phyloP scores from a whole-genome alignment of 2,113 vertebrate species.

The Ceratotherium simum region DNA sequence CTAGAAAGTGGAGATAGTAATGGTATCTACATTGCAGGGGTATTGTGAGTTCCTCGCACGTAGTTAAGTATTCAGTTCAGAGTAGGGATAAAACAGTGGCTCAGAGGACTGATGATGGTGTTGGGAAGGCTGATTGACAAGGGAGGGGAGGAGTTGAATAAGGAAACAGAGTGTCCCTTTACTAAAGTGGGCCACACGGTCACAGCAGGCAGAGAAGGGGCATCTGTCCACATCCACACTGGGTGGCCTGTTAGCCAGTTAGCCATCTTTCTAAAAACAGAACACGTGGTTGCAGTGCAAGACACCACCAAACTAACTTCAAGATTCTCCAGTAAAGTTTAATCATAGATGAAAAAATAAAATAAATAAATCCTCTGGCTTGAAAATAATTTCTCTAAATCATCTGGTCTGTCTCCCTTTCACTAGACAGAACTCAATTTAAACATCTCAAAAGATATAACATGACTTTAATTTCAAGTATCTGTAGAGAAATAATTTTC shows the following conservation, averaged over 20 bases:
- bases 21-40: background rate
- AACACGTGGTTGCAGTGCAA: background rate
- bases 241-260: background rate
- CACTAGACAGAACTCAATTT: background rate
- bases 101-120: background rate
- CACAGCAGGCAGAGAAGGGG: background rate
- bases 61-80: background rate
- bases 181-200: background rate
- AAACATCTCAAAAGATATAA: background rate
- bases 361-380: background rate
- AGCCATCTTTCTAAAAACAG: conserved; percentile 3
- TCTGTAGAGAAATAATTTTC: conserved; percentile 15
- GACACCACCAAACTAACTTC: background rate
- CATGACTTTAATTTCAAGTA: background rate
- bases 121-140: background rate
- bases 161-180: background rate
- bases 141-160: background rate
- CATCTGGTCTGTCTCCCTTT: background rate
- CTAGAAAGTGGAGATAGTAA: background rate
- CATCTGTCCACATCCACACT: background rate
- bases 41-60: background rate
- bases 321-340: background rate
- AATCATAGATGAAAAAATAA: background rate
- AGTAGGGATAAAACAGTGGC: background rate
- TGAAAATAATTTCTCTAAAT: conserved; percentile 34